A percentile compares a stretch with the other conserved stretches of the same genome.
Evolutionary conservation across 2,888 invertebrate species (phyloP).

Genomic region (Mystacides longicornis): DNA sequence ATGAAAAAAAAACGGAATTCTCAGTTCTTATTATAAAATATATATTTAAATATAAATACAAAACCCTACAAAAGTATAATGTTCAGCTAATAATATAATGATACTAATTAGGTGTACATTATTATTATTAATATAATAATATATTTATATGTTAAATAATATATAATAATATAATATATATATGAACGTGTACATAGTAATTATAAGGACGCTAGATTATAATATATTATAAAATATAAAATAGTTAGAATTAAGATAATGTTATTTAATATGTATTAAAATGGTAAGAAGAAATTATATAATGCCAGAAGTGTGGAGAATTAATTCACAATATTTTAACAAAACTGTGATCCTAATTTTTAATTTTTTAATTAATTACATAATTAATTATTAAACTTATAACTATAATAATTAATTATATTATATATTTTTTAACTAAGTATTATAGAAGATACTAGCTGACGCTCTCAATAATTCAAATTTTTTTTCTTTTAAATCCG

Average conservation of each 20-base stretch:
- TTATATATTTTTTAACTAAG: not conserved
- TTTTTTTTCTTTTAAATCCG: too few relatives aligned
- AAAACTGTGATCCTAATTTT: constrained; percentile 20
- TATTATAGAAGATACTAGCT: too few relatives aligned
- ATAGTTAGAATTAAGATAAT: not conserved
- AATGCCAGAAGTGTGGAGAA: constrained; percentile 17
- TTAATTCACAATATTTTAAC: constrained; percentile 19
- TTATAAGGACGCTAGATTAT: not conserved
- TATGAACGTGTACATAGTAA: not conserved
- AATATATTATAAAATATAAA: not conserved
- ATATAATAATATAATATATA: constrained; percentile 2
- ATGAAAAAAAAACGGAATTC: too few relatives aligned
- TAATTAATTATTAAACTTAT: constrained; percentile 14
- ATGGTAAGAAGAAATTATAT: not conserved
- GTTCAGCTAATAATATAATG: too few relatives aligned
- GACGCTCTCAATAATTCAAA: too few relatives aligned
- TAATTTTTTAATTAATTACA: constrained; percentile 16
- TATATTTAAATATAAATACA: too few relatives aligned
- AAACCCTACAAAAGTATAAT: too few relatives aligned
- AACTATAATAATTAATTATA: constrained; percentile 15
- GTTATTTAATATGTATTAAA: not conserved
- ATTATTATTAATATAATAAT: not conserved
- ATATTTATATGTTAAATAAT: not conserved
- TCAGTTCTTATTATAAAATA: too few relatives aligned
- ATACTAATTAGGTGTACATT: too few relatives aligned